A percentile compares a stretch with the other conserved stretches of the same genome.
Conservation (phyloP, 1,140 invertebrate species). For the Ceratosolen fusciceps region DNA sequence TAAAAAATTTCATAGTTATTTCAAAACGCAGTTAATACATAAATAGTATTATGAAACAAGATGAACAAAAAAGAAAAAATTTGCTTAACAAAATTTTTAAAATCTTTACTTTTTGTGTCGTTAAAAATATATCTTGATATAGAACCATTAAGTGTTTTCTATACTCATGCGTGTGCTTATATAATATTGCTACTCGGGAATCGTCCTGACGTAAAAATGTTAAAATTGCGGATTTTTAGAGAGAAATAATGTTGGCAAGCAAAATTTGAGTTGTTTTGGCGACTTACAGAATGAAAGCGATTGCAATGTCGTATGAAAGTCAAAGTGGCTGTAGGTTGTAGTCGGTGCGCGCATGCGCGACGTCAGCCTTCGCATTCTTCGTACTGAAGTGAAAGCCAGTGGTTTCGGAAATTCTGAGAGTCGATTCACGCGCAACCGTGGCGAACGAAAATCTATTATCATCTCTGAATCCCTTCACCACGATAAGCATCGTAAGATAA, state of each 20-base stretch:
- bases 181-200: too few relatives aligned
- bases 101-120: too few relatives aligned
- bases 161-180: too few relatives aligned
- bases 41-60: too few relatives aligned
- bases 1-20: too few relatives aligned
- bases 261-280: background rate
- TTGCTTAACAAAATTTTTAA: too few relatives aligned
- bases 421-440: constrained; percentile 37
- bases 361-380: constrained; percentile 68
- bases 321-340: constrained; percentile 1
- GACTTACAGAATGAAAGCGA: constrained; percentile 1
- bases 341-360: constrained; percentile 7
- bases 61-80: too few relatives aligned
- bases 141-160: too few relatives aligned
- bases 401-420: constrained; percentile 66
- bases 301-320: background rate
- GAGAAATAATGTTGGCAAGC: background rate
- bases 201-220: too few relatives aligned
- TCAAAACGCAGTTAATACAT: too few relatives aligned
- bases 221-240: background rate
- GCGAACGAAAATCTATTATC: background rate
- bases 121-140: too few relatives aligned
- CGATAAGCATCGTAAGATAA: too few relatives aligned
- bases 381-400: constrained; percentile 66
- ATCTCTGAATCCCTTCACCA: background rate